Evolutionary conservation across 2,888 invertebrate species (phyloP).

Genomic region (Hirtodrosophila trivittata): DNA sequence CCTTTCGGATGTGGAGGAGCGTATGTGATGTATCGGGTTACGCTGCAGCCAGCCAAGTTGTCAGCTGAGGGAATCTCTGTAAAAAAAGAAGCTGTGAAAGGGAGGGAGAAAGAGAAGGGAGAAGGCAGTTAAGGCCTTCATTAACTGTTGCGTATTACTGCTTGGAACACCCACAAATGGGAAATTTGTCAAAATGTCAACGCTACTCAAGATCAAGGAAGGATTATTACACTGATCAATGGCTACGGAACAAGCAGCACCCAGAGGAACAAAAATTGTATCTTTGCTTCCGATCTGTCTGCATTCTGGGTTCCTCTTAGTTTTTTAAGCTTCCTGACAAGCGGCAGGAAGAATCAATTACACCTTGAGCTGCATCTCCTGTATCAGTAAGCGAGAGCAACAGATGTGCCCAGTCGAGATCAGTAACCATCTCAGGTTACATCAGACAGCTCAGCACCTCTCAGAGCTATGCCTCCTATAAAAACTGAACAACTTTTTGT

Average conservation of each 20-base stretch:
- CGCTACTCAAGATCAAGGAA: conserved; percentile 68
- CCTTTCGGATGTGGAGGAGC: conserved; percentile 44
- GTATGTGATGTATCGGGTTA: conserved; percentile 53
- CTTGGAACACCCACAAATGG: conserved; percentile 24
- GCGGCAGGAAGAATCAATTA: conserved; percentile 65
- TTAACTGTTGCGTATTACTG: no score
- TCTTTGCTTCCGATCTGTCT: conserved; percentile 74
- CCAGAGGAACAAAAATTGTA: conserved; percentile 39
- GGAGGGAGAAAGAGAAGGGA: no score
- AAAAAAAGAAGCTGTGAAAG: conserved; percentile 21
- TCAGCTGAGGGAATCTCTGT: background rate
- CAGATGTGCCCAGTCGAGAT: conserved; percentile 63
- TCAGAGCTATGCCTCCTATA: conserved; percentile 7
- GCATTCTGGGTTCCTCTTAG: conserved; percentile 18
- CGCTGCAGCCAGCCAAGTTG: conserved; percentile 53
- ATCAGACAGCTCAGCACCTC: conserved; percentile 62
- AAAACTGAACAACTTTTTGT: conserved; percentile 13
- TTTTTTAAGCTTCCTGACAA: conserved; percentile 63
- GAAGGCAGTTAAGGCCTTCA: no score
- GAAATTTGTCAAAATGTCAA: conserved; percentile 2
- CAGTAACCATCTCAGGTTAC: conserved; percentile 64
- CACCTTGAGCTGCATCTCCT: conserved; percentile 51
- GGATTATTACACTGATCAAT: conserved; percentile 71
- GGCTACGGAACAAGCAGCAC: conserved; percentile 35
- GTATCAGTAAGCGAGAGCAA: conserved; percentile 53